These are phyloP conservation scores for Drosophila tropicalis DNA, from an alignment of 1,140 invertebrate genomes.

Conservation along the genomic window DNA sequence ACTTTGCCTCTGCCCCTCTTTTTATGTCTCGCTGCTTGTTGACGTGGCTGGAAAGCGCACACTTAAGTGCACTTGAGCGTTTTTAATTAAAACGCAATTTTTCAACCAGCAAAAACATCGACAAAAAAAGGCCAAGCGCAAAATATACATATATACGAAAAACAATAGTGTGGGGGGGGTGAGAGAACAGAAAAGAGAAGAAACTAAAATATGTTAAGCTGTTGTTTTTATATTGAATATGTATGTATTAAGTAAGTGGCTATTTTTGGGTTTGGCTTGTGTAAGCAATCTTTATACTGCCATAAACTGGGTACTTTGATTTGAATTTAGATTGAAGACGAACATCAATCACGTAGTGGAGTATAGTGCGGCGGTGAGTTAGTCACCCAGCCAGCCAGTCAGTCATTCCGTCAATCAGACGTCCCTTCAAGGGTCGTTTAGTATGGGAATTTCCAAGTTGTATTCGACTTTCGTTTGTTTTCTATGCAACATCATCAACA, in stretches of 20 bases:
- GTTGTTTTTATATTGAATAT: slow-evolving; percentile 51
- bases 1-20: slow-evolving; percentile 24
- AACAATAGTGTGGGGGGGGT: not conserved
- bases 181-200: not conserved
- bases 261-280: slow-evolving; percentile 35
- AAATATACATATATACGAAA: not conserved
- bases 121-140: slow-evolving; percentile 17
- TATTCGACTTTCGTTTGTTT: slow-evolving; percentile 28
- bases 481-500: slow-evolving; percentile 62
- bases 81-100: slow-evolving; percentile 80
- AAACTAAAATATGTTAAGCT: slow-evolving; percentile 46
- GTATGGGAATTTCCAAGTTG: slow-evolving; percentile 37
- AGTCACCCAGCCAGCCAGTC: slow-evolving; percentile 10
- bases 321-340: slow-evolving; percentile 37
- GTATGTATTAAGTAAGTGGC: slow-evolving; percentile 18
- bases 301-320: slow-evolving; percentile 36
- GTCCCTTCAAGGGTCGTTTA: slow-evolving; percentile 45
- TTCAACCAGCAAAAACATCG: slow-evolving; percentile 60
- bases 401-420: slow-evolving; percentile 56
- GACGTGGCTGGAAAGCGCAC: slow-evolving; percentile 72
- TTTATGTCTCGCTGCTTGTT: slow-evolving; percentile 42
- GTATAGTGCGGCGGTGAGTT: too few species aligned
- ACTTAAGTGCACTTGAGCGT: slow-evolving; percentile 81
- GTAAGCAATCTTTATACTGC: not conserved
- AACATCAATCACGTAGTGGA: slow-evolving; percentile 59